Evolutionary conservation across 2,113 vertebrate genomes (phyloP).

Genomic region (Empidonax alnorum): DNA sequence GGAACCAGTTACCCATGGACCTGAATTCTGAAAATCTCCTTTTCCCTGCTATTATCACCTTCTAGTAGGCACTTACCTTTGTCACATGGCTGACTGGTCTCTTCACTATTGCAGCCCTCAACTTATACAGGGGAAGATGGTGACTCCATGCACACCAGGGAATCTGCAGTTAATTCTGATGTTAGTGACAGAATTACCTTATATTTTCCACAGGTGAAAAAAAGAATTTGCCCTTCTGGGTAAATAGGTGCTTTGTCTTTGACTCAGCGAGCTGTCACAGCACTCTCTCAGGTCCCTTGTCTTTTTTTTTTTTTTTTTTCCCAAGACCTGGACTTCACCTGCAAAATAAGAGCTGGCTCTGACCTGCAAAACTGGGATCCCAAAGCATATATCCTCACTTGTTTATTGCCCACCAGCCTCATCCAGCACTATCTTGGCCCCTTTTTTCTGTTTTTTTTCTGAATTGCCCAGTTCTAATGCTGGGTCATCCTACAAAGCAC

Average conservation of each 20-base stretch:
- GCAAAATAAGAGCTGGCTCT: not conserved
- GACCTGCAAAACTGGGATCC: not conserved
- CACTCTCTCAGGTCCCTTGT: not conserved
- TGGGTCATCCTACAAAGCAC: not conserved
- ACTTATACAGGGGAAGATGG: not conserved
- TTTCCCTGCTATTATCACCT: not conserved
- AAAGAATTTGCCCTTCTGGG: not conserved
- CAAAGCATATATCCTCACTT: not conserved
- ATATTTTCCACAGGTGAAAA: accelerated
- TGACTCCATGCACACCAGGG: not conserved
- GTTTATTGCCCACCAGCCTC: not conserved
- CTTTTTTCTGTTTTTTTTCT: not conserved
- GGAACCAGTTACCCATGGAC: not conserved
- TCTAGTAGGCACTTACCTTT: not conserved
- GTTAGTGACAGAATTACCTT: not conserved
- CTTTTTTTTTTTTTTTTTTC: not conserved
- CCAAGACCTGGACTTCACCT: not conserved
- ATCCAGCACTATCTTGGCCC: not conserved
- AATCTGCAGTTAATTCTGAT: not conserved
- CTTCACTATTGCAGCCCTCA: not conserved
- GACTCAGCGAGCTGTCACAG: not conserved
- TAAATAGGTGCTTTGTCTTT: not conserved
- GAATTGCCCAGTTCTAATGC: not conserved
- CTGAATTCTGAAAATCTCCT: not conserved
- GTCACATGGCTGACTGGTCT: not conserved